Conservation (phyloP, 1,140 invertebrate species). For the Hestina assimilis region DNA sequence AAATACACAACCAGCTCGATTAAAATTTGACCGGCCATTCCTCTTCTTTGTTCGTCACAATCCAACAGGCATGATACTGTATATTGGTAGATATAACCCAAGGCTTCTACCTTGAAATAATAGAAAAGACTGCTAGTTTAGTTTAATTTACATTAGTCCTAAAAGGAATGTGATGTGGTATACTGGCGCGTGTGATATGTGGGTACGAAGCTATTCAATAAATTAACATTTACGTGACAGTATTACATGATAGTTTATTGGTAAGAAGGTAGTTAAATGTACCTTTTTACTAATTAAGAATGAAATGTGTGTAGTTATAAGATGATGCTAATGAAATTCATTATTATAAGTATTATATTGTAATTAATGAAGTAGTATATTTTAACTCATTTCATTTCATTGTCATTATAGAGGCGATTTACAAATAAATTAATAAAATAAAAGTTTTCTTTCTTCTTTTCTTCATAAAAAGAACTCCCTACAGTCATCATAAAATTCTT, state of each 20-base stretch:
- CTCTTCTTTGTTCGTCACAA: constrained; percentile 92
- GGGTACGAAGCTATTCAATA: constrained; percentile 49
- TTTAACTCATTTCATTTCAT: constrained; percentile 40
- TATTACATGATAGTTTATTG: constrained; percentile 64
- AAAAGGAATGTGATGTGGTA: constrained; percentile 68
- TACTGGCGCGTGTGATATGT: constrained; percentile 69
- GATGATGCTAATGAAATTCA: constrained; percentile 2
- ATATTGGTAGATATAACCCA: constrained; percentile 91
- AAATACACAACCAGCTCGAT: constrained; percentile 77
- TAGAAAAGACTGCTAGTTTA: constrained; percentile 71
- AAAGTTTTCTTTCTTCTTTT: constrained; percentile 32
- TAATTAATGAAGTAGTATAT: constrained; percentile 22
- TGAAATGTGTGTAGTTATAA: constrained; percentile 36
- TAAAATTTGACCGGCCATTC: constrained; percentile 91
- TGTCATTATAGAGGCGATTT: constrained; percentile 47
- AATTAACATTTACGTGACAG: constrained; percentile 72
- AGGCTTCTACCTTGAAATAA: constrained; percentile 83
- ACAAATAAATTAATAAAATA: constrained; percentile 56
- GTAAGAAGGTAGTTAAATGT: constrained; percentile 46
- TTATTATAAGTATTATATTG: constrained; percentile 4
- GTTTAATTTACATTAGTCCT: constrained; percentile 66
- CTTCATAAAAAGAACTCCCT: constrained; percentile 38
- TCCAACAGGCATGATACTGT: constrained; percentile 90
- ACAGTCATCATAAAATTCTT: constrained; percentile 49
- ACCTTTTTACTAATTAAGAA: constrained; percentile 53